Percentiles rank a stretch among this genome's conserved stretches.
phyloP scores from a whole-genome alignment of 1,140 invertebrate genomes.

The Zaprionus tsacasi region DNA sequence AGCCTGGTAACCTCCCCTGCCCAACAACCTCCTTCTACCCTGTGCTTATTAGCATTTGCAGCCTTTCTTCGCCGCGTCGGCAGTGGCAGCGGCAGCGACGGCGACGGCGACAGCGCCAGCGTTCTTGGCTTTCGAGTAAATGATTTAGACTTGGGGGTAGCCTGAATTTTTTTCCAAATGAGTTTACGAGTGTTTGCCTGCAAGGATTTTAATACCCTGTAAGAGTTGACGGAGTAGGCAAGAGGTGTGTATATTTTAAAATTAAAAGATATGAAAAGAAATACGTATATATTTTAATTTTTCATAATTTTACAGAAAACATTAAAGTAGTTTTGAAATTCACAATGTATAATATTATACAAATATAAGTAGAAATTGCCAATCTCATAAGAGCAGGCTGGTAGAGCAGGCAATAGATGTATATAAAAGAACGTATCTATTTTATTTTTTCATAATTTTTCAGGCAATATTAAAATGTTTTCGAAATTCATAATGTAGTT shows the following conservation, averaged over 20 bases:
- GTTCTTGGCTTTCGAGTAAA: slow-evolving; percentile 67
- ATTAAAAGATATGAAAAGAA: neutral
- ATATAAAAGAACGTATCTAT: no score
- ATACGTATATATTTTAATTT: no score
- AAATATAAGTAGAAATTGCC: no score
- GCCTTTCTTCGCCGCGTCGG: slow-evolving; percentile 63
- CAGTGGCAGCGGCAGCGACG: no score
- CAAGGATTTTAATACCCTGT: slow-evolving; percentile 47
- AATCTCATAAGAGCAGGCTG: no score
- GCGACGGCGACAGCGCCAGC: slow-evolving; percentile 10
- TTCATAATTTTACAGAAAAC: no score
- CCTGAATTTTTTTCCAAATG: slow-evolving; percentile 65
- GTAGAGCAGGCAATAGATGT: neutral
- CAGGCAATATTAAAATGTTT: no score
- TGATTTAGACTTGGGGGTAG: slow-evolving; percentile 68
- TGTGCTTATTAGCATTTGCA: slow-evolving; percentile 78
- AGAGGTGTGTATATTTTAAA: neutral
- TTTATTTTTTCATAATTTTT: no score
- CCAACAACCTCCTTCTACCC: no score
- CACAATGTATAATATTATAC: no score
- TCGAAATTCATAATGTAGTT: no score
- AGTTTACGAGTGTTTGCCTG: slow-evolving; percentile 81
- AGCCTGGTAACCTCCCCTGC: neutral
- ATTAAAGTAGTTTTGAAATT: no score
- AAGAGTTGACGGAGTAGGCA: neutral